A percentile compares a stretch with the other conserved stretches of the same genome.
Evolutionary conservation across 1,140 invertebrate genomes (phyloP).

Genomic region (Papilio glaucus): DNA sequence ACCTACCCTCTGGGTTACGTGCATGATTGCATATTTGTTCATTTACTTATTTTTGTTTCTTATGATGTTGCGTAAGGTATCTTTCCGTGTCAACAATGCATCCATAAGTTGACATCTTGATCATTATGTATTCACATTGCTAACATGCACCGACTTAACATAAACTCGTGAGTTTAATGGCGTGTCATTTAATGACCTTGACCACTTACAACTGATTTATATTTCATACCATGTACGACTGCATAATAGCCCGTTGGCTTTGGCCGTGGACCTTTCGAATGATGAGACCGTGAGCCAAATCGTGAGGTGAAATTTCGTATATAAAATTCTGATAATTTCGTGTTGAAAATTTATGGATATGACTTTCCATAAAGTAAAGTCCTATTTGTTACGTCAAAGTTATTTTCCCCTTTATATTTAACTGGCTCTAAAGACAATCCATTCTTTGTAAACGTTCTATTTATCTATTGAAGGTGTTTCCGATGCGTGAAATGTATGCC

Average conservation of each 20-base stretch:
- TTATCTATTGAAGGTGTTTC: background rate
- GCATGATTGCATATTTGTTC: too few relatives aligned
- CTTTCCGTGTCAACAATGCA: background rate
- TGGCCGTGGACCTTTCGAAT: constrained; percentile 8
- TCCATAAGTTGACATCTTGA: background rate
- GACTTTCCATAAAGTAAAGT: background rate
- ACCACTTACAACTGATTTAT: constrained; percentile 3
- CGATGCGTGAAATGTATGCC: background rate
- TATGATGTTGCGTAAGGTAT: background rate
- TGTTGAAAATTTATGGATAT: background rate
- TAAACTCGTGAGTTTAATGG: background rate
- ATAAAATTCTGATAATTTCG: background rate
- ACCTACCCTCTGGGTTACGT: too few relatives aligned
- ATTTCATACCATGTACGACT: background rate
- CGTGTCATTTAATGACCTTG: constrained; percentile 4
- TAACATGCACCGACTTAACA: background rate
- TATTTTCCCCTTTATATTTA: background rate
- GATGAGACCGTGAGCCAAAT: background rate
- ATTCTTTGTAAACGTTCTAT: constrained; percentile 16
- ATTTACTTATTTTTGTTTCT: background rate
- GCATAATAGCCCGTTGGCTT: background rate
- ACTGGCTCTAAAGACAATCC: background rate
- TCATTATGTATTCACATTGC: background rate
- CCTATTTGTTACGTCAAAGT: background rate
- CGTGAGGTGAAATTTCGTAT: constrained; percentile 13